These are phyloP conservation scores for Thysanoteuthis rhombus DNA, from an alignment of 2,888 invertebrate species.

Conservation along the genomic window DNA sequence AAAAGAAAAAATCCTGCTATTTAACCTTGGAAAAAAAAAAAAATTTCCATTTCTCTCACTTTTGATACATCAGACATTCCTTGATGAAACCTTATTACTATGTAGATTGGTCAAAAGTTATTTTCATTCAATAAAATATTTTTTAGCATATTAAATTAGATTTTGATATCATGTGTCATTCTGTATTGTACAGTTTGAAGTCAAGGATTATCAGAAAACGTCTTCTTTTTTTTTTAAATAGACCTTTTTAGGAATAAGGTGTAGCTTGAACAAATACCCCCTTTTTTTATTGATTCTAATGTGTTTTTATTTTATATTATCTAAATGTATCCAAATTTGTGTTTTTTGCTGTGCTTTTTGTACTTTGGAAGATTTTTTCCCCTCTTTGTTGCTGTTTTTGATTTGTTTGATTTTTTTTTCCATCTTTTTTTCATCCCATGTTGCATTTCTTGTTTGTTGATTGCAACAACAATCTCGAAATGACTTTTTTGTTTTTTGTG, in stretches of 20 bases:
- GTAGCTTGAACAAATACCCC: background rate
- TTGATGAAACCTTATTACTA: background rate
- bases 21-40: no score
- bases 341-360: no score
- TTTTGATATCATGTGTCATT: no score
- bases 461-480: background rate
- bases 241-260: background rate
- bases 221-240: no score
- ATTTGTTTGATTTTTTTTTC: background rate
- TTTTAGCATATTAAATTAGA: no score
- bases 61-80: background rate
- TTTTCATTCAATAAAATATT: no score
- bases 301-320: background rate
- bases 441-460: no score
- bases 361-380: no score
- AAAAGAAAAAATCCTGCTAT: background rate
- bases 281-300: background rate
- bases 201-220: background rate
- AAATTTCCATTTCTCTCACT: no score
- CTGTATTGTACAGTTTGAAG: no score
- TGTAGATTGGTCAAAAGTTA: no score
- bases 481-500: background rate
- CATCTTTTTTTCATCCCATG: background rate
- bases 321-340: background rate
- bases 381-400: background rate